phyloP scores from a whole-genome alignment of 2,113 vertebrate species.

The Catharus minimus region DNA sequence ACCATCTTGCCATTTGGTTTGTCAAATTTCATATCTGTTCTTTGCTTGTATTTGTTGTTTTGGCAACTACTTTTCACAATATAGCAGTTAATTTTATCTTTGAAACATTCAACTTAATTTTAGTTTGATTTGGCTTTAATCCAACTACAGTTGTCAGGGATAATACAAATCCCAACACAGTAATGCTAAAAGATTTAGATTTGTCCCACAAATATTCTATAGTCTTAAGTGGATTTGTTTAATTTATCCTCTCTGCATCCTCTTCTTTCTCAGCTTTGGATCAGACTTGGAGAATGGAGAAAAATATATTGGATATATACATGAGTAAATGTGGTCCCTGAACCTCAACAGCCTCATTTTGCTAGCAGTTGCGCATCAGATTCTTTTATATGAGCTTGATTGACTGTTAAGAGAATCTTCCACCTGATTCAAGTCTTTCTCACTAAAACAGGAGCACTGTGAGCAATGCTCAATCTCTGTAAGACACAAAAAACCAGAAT shows the following conservation, averaged over 20 bases:
- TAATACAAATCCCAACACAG: not conserved
- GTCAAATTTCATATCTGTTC: not conserved
- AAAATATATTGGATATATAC: not conserved
- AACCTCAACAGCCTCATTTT: not conserved
- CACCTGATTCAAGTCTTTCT: not conserved
- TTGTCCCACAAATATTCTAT: not conserved
- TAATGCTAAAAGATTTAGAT: slow-evolving; percentile 2
- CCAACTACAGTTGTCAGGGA: slow-evolving; percentile 10
- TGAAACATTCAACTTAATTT: slow-evolving; percentile 8
- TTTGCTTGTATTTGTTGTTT: not conserved
- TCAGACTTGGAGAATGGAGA: not conserved
- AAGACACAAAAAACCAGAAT: not conserved
- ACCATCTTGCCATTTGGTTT: not conserved
- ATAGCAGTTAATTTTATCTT: not conserved
- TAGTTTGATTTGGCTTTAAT: slow-evolving; percentile 30
- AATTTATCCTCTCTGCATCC: not conserved
- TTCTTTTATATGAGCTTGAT: not conserved
- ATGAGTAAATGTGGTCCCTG: not conserved
- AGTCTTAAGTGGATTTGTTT: slow-evolving; percentile 37
- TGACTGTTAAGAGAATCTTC: not conserved
- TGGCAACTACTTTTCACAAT: not conserved
- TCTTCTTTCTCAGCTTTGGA: not conserved
- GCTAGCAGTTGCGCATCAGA: not conserved
- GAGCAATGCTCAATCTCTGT: not conserved
- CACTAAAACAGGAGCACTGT: not conserved